phyloP scores from a whole-genome alignment of 2,113 vertebrate genomes.

The Ptychochromis oligacanthus region DNA sequence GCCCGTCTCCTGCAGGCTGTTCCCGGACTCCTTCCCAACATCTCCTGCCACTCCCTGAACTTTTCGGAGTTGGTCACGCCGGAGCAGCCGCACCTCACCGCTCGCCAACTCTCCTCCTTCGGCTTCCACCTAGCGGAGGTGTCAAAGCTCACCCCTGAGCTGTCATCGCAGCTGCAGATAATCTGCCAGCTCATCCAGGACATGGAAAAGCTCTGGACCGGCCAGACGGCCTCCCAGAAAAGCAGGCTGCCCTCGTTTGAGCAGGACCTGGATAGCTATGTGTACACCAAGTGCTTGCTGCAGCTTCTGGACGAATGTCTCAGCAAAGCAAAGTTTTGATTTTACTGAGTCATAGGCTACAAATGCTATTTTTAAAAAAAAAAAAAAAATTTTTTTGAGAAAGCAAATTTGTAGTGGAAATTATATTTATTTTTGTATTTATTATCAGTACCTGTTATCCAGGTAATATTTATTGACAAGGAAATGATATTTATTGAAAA shows the following conservation, averaged over 20 bases:
- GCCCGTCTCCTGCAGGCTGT: not conserved
- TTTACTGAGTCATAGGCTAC: not conserved
- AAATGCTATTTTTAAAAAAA: too few species aligned
- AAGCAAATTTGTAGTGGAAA: not conserved
- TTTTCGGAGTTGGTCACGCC: rapidly evolving
- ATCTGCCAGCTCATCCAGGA: not conserved
- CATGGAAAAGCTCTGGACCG: rapidly evolving
- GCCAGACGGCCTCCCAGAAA: rapidly evolving
- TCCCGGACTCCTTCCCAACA: not conserved
- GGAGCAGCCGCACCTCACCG: not conserved
- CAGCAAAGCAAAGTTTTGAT: not conserved
- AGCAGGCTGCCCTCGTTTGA: not conserved
- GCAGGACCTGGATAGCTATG: rapidly evolving
- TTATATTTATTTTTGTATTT: not conserved
- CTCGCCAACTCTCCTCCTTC: not conserved
- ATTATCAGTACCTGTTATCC: not conserved
- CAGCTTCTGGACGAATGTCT: not conserved
- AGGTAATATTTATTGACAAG: not conserved
- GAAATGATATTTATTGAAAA: constrained; percentile 26
- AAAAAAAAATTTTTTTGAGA: too few species aligned
- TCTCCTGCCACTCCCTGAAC: not conserved
- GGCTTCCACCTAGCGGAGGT: not conserved
- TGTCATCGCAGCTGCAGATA: rapidly evolving
- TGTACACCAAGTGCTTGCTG: constrained; percentile 26
- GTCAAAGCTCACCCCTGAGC: not conserved